A percentile compares a stretch with the other conserved stretches of the same genome.
These are phyloP conservation scores for Heterocephalus glaber DNA, from an alignment of 2,113 vertebrate genomes.

Conservation along the genomic window DNA sequence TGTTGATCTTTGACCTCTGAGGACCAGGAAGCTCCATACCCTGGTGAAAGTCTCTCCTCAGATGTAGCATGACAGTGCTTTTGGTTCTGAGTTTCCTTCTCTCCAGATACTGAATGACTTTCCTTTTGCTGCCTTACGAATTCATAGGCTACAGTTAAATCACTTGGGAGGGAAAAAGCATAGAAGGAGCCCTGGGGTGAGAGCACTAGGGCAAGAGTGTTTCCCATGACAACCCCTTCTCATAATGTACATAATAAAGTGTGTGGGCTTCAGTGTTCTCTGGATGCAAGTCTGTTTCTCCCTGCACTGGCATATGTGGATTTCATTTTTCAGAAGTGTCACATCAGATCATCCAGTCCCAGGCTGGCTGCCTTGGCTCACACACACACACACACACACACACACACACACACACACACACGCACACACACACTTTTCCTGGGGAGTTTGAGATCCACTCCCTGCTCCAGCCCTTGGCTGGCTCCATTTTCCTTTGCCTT, in stretches of 20 bases:
- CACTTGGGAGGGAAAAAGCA: background rate
- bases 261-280: background rate
- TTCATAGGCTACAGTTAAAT: background rate
- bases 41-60: slow-evolving; percentile 11
- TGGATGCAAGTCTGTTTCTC: background rate
- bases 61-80: background rate
- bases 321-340: background rate
- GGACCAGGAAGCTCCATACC: background rate
- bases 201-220: background rate
- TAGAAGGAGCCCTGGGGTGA: background rate
- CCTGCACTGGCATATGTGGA: background rate
- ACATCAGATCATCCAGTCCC: background rate
- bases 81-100: background rate
- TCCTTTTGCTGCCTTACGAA: slow-evolving; percentile 2
- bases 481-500: background rate
- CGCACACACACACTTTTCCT: background rate
- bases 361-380: background rate
- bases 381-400: no score
- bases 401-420: no score
- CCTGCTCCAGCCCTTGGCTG: background rate
- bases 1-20: background rate
- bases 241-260: slow-evolving; percentile 30
- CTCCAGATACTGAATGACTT: background rate
- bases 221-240: background rate
- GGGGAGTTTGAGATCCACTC: background rate